phyloP scores from a whole-genome alignment of 2,797 vertebrate genomes.

The Echeneis naucrates region DNA sequence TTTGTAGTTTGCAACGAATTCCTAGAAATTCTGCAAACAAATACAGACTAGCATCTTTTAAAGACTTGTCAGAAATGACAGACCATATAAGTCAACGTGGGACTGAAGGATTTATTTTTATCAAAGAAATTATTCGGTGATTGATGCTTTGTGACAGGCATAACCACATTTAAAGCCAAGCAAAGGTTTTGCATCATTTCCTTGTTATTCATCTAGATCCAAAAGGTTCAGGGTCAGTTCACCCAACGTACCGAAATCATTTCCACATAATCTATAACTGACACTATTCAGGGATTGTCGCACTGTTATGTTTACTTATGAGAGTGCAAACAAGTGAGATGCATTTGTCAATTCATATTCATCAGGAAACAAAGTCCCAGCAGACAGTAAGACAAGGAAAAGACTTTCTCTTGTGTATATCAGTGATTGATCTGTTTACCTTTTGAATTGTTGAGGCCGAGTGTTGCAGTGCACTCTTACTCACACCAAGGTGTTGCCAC shows the following conservation, averaged over 20 bases:
- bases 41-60: constrained; percentile 8
- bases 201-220: not conserved
- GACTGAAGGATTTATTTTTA: constrained; percentile 58
- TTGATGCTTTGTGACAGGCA: constrained; percentile 57
- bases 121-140: constrained; percentile 36
- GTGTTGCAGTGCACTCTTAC: constrained; percentile 43
- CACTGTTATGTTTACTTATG: constrained; percentile 14
- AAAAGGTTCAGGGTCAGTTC: not conserved
- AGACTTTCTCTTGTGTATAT: constrained; percentile 58
- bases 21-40: not conserved
- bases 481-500: constrained; percentile 55
- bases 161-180: constrained; percentile 28
- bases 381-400: constrained; percentile 54
- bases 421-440: constrained; percentile 80
- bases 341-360: constrained; percentile 57
- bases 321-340: constrained; percentile 41
- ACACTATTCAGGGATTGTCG: too few relatives aligned
- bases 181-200: constrained; percentile 2
- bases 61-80: constrained; percentile 51
- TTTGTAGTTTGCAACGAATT: constrained; percentile 10
- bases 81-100: constrained; percentile 27
- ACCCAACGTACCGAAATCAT: not conserved
- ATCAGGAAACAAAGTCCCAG: constrained; percentile 29
- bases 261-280: not conserved
- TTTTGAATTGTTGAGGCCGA: constrained; percentile 64